Base-by-base conservation (phyloP, 2,888 invertebrate genomes). In the Hanleya hanleyi region DNA sequence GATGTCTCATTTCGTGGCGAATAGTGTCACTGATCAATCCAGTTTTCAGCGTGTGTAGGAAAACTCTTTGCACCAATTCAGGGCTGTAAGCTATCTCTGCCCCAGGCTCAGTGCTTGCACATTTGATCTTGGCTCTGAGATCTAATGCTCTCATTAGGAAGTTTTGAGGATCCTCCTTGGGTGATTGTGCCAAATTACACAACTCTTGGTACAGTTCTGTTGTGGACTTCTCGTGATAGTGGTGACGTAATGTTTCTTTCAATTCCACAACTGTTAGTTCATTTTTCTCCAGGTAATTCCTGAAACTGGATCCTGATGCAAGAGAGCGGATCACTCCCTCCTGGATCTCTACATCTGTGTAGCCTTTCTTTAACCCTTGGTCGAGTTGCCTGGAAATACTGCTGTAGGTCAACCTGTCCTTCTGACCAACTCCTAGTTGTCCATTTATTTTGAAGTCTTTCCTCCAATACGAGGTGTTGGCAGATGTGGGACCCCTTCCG, bases 121-220 rank as follows among this genome's bases (percentile, higher is more conserved):
- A 62, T 9, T 35, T 35, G 5, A 72, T 37, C 36, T 69, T 72
- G 7, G 68, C 62, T 33, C 49, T 67, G 26, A 73, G 22, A 29
- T 68, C 69, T 22, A 73, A 29, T 3, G 64, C 68, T 37, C 69
- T n/a, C 37, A 69, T 47, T 22, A 73, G 26, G 29, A 73, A 73
- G 1, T 68, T 65, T 33, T 41, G 47, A 9, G 69, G 49, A 26
- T n/a, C 26, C 65, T 69, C 73, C 33, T 69, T 68, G 6, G 69
- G 35, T 15, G 22, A n/a, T 22, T 73, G 65, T 1, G 49, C 36
- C n/a, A 65, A 26, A 7, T 62, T 15, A 15, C 69, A 61, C 18
- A 73, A 26, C 69, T 73, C 69, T 49, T 62, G 37, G 61, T 69
- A 72, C 22, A 62, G 69, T 64, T 72, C 72, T 26, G n/a, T n/a